phyloP scores from a whole-genome alignment of 1,140 invertebrate species.

The Drosophila subpulchrella region DNA sequence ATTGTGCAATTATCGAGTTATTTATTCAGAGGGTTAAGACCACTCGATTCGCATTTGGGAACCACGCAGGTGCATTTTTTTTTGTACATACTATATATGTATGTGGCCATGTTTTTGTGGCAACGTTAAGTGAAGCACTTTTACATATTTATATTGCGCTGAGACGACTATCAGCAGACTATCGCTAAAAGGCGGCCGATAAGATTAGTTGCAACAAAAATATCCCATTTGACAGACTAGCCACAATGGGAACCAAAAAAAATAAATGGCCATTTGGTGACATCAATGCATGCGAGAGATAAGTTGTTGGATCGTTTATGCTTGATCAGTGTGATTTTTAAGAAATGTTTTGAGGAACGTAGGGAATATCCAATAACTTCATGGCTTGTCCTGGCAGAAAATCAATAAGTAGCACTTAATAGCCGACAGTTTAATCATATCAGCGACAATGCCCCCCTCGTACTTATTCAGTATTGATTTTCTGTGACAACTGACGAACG shows the following conservation, averaged over 20 bases:
- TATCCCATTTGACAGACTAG: constrained; percentile 20
- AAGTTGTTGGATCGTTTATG: not conserved
- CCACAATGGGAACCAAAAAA: not conserved
- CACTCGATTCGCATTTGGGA: constrained; percentile 5
- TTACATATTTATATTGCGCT: constrained; percentile 1
- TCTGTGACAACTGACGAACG: constrained; percentile 3
- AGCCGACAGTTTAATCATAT: constrained; percentile 44
- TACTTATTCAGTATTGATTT: constrained; percentile 46
- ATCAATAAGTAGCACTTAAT: constrained; percentile 53
- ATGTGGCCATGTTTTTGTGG: not conserved
- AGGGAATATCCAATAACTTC: not conserved
- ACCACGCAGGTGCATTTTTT: constrained; percentile 8
- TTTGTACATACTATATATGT: not conserved
- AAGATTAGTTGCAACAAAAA: constrained; percentile 32
- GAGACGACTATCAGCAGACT: constrained; percentile 33
- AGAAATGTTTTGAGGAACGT: not conserved
- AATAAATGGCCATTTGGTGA: constrained; percentile 7
- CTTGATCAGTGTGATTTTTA: constrained; percentile 1
- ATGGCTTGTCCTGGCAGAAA: constrained; percentile 14
- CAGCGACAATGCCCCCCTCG: constrained; percentile 5
- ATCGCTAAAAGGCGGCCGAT: constrained; percentile 33
- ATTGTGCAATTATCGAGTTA: not conserved
- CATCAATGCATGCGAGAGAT: constrained; percentile 6
- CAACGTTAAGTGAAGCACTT: constrained; percentile 23
- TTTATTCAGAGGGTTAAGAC: not conserved